Conservation (phyloP, 2,888 invertebrate genomes). For the Silvanus unidentatus region DNA sequence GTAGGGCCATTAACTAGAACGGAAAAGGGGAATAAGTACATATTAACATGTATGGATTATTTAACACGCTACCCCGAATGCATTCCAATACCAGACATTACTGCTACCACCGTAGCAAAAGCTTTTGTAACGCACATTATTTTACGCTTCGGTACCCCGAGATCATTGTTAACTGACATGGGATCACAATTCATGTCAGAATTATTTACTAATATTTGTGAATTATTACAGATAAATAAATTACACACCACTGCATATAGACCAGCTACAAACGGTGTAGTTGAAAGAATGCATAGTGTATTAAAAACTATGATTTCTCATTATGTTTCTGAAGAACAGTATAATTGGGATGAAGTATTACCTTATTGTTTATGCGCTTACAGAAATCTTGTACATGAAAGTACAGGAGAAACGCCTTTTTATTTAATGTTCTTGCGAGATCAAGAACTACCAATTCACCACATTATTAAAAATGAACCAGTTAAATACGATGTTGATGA, state of each 20-base stretch:
- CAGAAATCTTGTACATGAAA: conserved; percentile 16
- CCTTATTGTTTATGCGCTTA: conserved; percentile 27
- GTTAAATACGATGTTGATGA: conserved; percentile 11
- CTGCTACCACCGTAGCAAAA: conserved; percentile 16
- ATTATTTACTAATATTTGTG: conserved; percentile 24
- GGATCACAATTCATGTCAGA: conserved; percentile 27
- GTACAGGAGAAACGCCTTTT: conserved; percentile 21
- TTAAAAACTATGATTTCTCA: conserved; percentile 28
- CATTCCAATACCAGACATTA: conserved; percentile 15
- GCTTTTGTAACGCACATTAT: conserved; percentile 16
- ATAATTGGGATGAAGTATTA: conserved; percentile 30
- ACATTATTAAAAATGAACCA: conserved; percentile 10
- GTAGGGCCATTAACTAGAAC: conserved; percentile 22
- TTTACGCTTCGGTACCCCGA: conserved; percentile 17
- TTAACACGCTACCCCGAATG: conserved; percentile 20
- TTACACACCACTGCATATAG: conserved; percentile 28
- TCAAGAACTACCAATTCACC: conserved; percentile 20
- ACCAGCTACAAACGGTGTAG: conserved; percentile 30
- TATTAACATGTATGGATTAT: conserved; percentile 22
- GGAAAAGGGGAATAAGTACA: conserved; percentile 16
- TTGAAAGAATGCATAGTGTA: conserved; percentile 30
- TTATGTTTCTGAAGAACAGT: conserved; percentile 21
- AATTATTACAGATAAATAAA: conserved; percentile 22
- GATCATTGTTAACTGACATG: conserved; percentile 27
- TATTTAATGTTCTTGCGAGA: conserved; percentile 24